These are phyloP conservation scores for Heliconius hortense DNA, from an alignment of 2,888 invertebrate species.

Conservation along the genomic window DNA sequence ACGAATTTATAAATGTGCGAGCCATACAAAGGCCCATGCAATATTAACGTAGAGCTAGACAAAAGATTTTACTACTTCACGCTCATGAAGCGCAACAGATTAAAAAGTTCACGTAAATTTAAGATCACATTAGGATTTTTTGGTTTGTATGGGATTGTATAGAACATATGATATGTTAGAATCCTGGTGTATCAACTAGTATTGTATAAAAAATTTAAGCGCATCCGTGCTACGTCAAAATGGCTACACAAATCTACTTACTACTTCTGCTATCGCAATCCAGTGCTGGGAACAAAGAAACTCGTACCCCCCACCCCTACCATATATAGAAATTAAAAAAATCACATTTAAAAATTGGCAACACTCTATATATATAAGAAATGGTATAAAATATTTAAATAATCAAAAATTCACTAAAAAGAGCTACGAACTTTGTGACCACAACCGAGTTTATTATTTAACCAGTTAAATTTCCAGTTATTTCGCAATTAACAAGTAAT, in stretches of 20 bases:
- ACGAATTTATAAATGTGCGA: not conserved
- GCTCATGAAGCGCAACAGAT: constrained; percentile 19
- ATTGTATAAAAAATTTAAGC: constrained; percentile 21
- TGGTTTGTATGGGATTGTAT: not conserved
- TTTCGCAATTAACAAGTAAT: constrained; percentile 19
- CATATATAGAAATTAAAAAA: constrained; percentile 6
- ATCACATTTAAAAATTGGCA: constrained; percentile 7
- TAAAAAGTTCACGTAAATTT: constrained; percentile 1
- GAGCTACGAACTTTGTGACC: constrained; percentile 4
- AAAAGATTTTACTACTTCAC: constrained; percentile 14
- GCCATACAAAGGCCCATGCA: not conserved
- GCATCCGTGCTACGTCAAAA: constrained; percentile 44
- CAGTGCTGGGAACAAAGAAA: constrained; percentile 64
- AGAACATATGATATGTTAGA: not conserved
- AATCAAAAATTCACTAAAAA: constrained; percentile 14
- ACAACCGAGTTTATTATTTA: constrained; percentile 10
- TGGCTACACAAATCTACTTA: constrained; percentile 52
- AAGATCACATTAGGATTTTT: not conserved
- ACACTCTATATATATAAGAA: constrained; percentile 13
- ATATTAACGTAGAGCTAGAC: constrained; percentile 11
- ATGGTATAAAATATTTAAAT: not conserved
- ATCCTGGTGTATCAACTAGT: constrained; percentile 2
- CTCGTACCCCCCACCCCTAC: constrained; percentile 6
- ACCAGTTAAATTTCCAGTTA: not conserved
- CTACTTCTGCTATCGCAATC: constrained; percentile 53